These are phyloP conservation scores for Pterostichus madidus DNA, from an alignment of 2,888 invertebrate genomes.

Conservation along the genomic window DNA sequence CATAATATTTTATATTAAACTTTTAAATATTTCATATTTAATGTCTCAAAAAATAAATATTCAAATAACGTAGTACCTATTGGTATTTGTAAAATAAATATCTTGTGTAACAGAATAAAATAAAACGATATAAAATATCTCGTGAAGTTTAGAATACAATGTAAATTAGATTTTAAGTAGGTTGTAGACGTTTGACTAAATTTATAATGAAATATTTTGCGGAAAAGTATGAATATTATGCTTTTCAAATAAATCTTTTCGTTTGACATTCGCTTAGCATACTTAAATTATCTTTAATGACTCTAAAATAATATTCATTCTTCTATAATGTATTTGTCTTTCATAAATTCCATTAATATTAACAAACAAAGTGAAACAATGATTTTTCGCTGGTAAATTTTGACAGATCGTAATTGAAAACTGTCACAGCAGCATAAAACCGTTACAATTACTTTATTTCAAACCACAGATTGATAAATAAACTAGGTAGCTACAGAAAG, in stretches of 20 bases:
- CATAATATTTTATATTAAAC: no score
- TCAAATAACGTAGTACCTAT: no score
- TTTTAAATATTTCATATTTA: no score
- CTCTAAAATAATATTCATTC: neutral
- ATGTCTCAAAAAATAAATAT: no score
- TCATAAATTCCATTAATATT: slow-evolving; percentile 28
- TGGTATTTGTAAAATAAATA: no score
- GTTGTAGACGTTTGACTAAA: no score
- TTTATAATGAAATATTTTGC: no score
- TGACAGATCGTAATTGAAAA: slow-evolving; percentile 39
- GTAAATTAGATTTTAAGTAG: no score
- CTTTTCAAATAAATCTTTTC: slow-evolving; percentile 9
- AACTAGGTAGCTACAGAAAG: neutral
- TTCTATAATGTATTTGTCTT: neutral
- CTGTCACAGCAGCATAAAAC: slow-evolving; percentile 19
- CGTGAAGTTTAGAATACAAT: no score
- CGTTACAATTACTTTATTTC: slow-evolving; percentile 31
- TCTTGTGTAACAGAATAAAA: no score
- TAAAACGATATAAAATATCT: no score
- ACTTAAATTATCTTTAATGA: slow-evolving; percentile 19
- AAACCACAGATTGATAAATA: slow-evolving; percentile 12
- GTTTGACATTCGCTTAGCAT: neutral
- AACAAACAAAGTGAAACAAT: slow-evolving; percentile 29
- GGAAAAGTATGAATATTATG: no score
- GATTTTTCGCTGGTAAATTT: slow-evolving; percentile 25